Percentiles rank a stretch among this genome's conserved stretches.
Evolutionary conservation across 2,113 vertebrate genomes (phyloP).

Genomic region (Amphilophus citrinellus): DNA sequence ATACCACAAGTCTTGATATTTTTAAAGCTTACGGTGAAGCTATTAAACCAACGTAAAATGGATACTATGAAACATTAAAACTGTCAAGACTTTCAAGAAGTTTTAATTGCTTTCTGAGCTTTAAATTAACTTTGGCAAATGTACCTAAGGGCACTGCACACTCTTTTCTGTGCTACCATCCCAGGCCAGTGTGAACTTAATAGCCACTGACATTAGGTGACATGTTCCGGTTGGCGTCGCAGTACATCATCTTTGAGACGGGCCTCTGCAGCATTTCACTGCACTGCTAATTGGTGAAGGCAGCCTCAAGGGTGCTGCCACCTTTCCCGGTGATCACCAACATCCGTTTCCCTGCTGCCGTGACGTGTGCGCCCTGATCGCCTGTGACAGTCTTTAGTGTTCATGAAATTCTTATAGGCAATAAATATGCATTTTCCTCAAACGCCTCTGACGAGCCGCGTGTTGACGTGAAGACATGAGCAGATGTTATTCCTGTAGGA

Average conservation of each 20-base stretch:
- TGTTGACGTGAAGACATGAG: conserved; percentile 62
- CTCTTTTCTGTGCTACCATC: not conserved
- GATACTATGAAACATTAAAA: not conserved
- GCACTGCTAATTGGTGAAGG: conserved; percentile 60
- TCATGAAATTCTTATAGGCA: conserved; percentile 80
- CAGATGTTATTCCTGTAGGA: conserved; percentile 81
- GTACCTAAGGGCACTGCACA: not conserved
- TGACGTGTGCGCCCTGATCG: conserved; percentile 64
- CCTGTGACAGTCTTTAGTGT: conserved; percentile 77
- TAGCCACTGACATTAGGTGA: conserved; percentile 32
- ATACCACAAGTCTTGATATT: not conserved
- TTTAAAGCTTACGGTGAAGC: not conserved
- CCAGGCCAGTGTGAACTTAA: conserved; percentile 21
- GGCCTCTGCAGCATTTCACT: conserved; percentile 37
- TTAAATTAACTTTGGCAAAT: conserved; percentile 8
- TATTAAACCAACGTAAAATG: not conserved
- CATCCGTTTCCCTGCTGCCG: conserved; percentile 66
- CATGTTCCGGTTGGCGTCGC: conserved; percentile 58
- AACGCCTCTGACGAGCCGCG: conserved; percentile 54
- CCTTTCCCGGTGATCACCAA: conserved; percentile 64
- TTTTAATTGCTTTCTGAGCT: not conserved
- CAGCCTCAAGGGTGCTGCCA: conserved; percentile 67
- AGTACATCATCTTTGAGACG: conserved; percentile 49
- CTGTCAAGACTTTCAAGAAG: not conserved
- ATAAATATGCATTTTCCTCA: conserved; percentile 80